Evolutionary conservation across 53 echinoderm and acorn worm genomes (phyloP).

Genomic region (Astropecten irregularis): DNA sequence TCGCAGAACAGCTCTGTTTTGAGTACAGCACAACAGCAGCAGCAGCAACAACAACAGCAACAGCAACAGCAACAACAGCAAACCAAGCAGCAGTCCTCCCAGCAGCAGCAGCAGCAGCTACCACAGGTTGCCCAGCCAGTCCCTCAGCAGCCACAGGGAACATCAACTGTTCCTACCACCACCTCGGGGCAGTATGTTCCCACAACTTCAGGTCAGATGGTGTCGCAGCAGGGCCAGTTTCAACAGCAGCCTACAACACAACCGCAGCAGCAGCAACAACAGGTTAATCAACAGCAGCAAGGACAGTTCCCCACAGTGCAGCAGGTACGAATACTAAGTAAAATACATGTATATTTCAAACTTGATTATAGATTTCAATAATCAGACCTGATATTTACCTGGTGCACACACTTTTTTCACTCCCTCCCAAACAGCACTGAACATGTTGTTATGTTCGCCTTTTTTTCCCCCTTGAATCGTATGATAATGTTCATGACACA

Average conservation of each 20-base stretch:
- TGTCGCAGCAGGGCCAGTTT: conserved; percentile 43
- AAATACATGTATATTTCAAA: neutral
- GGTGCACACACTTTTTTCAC: too few species aligned
- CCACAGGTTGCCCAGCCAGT: conserved; percentile 12
- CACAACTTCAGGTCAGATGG: conserved; percentile 26
- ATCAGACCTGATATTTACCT: too few species aligned
- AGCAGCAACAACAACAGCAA: conserved; percentile 4
- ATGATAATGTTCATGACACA: too few species aligned
- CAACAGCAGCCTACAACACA: conserved; percentile 56
- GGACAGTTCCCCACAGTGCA: conserved; percentile 25
- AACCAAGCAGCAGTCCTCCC: conserved; percentile 42
- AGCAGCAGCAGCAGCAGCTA: conserved; percentile 55
- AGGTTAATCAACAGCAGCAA: conserved; percentile 42
- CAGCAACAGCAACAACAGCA: conserved; percentile 40
- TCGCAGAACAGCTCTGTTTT: conserved; percentile 15
- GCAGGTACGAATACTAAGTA: too few species aligned
- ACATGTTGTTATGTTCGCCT: too few species aligned
- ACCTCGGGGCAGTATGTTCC: conserved; percentile 28
- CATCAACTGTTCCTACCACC: conserved; percentile 39
- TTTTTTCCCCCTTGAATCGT: too few species aligned
- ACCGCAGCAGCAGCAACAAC: conserved; percentile 41
- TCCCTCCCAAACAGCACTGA: too few species aligned
- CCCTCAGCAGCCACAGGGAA: conserved; percentile 42
- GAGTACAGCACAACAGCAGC: conserved; percentile 12
- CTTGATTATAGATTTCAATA: too few species aligned